Base-by-base conservation (phyloP, 2,888 invertebrate genomes). In the Mantis religiosa region DNA sequence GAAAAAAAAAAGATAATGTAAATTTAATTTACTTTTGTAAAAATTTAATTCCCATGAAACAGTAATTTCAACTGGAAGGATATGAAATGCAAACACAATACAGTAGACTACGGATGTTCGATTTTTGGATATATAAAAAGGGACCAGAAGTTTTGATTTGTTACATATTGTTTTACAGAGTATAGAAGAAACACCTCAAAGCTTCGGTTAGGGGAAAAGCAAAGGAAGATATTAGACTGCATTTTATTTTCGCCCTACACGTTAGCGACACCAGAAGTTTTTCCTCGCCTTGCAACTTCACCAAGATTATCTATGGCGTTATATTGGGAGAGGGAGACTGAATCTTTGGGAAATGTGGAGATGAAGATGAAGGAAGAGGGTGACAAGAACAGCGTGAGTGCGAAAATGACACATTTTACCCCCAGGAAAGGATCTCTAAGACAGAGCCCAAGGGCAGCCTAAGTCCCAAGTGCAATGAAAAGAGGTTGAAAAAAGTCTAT, bases 181-280 rank as follows among this genome's bases (percentile, higher is more conserved):
- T 20, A 20, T 25, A 71, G 54, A 71, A 71, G 25, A 71, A 71
- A 71, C 25, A 71, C 54, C 54, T 71, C 20, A 71, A 20, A 71
- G 12, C 41, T 41, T 12, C 41, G 54, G 54, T 20, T 71, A 71
- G 54, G 54, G 25, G 54, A 71, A 71, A 71, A 71, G 54, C 6
- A 25, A 71, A 71, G 6, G 25, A 71, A 71, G 54, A 86, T 86
- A 86, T 86, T 86, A 86, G 86, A 28, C 86, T 47, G 47, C 85
- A 81, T 86, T 86, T 86, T 81, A 86, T 86, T 86, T 86, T 30
- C 86, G 25, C 54, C 54, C 54, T 25, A 71, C 54, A 28, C 28
- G 86, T 81, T 86, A 86, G 86, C 71, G 86, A 86, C 86, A 86
- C 81, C 28, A 86, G 54, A 86, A 28, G 86, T 86, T 86, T 30